phyloP scores from a whole-genome alignment of 2,797 vertebrate genomes.

The Hypotaenidia philippensis region DNA sequence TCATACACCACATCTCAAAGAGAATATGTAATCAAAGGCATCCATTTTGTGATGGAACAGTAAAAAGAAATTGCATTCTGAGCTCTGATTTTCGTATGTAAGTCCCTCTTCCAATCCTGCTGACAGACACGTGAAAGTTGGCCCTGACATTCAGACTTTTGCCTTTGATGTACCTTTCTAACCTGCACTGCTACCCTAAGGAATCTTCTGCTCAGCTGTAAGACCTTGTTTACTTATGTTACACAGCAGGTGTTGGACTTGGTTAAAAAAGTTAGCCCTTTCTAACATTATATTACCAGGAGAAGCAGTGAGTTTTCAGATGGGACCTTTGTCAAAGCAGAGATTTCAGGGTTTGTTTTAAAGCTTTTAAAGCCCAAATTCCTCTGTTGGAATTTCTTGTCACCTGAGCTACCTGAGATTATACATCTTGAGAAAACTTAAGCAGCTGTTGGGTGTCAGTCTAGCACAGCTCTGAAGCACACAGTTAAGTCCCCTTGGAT shows the following conservation, averaged over 20 bases:
- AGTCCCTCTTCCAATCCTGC: neutral
- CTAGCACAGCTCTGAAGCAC: neutral
- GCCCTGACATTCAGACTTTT: neutral
- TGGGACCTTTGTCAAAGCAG: neutral
- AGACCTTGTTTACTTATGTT: neutral
- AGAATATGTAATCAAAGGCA: conserved; percentile 19
- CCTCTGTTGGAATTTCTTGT: neutral
- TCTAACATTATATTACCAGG: neutral
- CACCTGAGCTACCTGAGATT: neutral
- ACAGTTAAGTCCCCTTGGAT: neutral
- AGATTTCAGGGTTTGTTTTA: neutral
- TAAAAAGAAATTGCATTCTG: conserved; percentile 1
- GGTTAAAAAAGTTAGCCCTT: neutral
- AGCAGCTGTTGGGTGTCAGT: neutral
- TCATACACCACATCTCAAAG: conserved; percentile 42
- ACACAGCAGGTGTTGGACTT: neutral
- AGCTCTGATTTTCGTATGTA: conserved; percentile 1
- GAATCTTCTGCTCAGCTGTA: neutral
- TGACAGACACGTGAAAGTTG: neutral
- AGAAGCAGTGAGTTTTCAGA: neutral
- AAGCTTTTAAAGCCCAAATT: neutral
- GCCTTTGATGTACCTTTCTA: conserved; percentile 20
- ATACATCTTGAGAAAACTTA: neutral
- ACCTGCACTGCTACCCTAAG: neutral
- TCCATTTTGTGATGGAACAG: neutral